Conservation (phyloP, 2,797 vertebrate species). For the Dendrocincla tyrannina region DNA sequence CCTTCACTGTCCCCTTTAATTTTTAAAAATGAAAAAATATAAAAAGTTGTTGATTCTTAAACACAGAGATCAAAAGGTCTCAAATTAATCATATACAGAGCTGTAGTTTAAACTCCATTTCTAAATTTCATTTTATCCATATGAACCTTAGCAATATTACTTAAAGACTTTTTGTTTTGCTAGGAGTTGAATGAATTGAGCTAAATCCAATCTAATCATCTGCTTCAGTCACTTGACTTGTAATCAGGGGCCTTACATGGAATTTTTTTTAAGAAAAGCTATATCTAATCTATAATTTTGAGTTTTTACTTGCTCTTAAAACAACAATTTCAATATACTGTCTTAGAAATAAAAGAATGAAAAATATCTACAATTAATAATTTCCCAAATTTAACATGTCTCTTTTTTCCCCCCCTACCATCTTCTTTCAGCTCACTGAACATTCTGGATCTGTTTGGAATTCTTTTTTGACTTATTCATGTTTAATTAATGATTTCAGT, state of each 20-base stretch:
- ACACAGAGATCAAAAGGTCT: neutral
- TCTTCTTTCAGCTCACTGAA: neutral
- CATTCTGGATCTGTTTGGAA: neutral
- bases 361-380: neutral
- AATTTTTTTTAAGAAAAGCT: neutral
- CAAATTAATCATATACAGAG: neutral
- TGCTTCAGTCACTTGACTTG: neutral
- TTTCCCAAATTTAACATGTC: neutral
- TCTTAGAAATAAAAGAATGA: neutral
- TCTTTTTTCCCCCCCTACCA: neutral
- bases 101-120: neutral
- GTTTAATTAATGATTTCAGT: neutral
- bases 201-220: neutral
- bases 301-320: neutral
- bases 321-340: neutral
- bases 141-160: neutral
- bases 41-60: neutral
- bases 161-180: neutral
- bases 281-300: neutral
- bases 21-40: neutral
- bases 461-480: neutral
- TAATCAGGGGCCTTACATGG: neutral
- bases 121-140: neutral
- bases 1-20: neutral
- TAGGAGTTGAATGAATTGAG: neutral